A percentile compares a stretch with the other conserved stretches of the same genome.
These are phyloP conservation scores for Zapus hudsonius DNA, from an alignment of 2,113 vertebrate genomes.

Conservation along the genomic window DNA sequence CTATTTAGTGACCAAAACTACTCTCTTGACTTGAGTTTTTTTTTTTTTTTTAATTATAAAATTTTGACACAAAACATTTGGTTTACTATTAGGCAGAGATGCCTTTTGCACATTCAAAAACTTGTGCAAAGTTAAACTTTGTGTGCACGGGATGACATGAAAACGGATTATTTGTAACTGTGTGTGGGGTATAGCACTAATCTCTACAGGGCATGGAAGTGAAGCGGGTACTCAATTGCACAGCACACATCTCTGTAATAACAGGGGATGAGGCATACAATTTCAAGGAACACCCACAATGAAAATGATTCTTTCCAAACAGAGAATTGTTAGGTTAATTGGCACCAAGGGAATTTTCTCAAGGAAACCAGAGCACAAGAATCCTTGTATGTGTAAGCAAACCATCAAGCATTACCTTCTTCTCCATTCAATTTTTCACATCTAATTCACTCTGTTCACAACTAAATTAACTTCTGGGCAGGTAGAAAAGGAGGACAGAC, in stretches of 20 bases:
- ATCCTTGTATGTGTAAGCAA: slow-evolving; percentile 91
- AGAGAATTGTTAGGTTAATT: slow-evolving; percentile 96
- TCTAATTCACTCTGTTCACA: slow-evolving; percentile 85
- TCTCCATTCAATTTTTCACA: slow-evolving; percentile 83
- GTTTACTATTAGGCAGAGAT: slow-evolving; percentile 80
- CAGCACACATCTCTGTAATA: slow-evolving; percentile 89
- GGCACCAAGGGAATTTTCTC: slow-evolving; percentile 91
- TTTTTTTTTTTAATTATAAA: slow-evolving; percentile 65
- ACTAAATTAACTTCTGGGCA: slow-evolving; percentile 88
- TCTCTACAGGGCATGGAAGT: slow-evolving; percentile 85
- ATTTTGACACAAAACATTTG: slow-evolving; percentile 82
- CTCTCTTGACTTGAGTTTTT: slow-evolving; percentile 75
- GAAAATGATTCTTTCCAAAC: slow-evolving; percentile 92
- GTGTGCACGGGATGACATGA: slow-evolving; percentile 86
- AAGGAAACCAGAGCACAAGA: slow-evolving; percentile 94
- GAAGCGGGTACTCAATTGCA: slow-evolving; percentile 83
- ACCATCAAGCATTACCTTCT: slow-evolving; percentile 91
- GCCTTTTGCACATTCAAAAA: slow-evolving; percentile 81
- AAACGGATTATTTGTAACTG: slow-evolving; percentile 87
- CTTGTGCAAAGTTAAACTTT: slow-evolving; percentile 81
- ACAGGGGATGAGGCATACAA: slow-evolving; percentile 89
- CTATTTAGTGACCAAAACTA: slow-evolving; percentile 81
- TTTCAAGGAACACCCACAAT: slow-evolving; percentile 97
- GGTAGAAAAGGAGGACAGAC: slow-evolving; percentile 84
- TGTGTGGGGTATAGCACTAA: slow-evolving; percentile 88